These are phyloP conservation scores for Pyrgus malvae DNA, from an alignment of 2,888 invertebrate genomes.

Conservation along the genomic window DNA sequence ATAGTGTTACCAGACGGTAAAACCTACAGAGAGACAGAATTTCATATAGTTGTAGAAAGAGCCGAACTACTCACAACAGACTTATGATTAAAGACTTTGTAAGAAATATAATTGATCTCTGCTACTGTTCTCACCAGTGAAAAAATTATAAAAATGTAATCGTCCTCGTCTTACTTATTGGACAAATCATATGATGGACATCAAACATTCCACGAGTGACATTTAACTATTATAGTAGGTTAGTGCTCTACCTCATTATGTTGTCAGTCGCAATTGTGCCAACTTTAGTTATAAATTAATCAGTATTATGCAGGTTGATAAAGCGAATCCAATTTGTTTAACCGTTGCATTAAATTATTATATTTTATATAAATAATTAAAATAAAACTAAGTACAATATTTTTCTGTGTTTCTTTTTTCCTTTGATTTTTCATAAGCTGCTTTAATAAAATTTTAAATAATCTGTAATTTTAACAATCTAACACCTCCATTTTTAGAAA, in stretches of 20 bases:
- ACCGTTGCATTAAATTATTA: conserved; percentile 41
- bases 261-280: conserved; percentile 53
- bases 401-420: not conserved
- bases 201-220: conserved; percentile 40
- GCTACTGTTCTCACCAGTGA: conserved; percentile 33
- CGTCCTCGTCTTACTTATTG: conserved; percentile 15
- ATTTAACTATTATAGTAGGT: conserved; percentile 32
- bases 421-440: not conserved
- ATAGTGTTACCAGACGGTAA: conserved; percentile 91
- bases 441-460: no score
- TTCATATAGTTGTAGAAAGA: conserved; percentile 92
- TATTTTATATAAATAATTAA: conserved; percentile 13
- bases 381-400: not conserved
- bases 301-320: conserved; percentile 58
- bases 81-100: conserved; percentile 68
- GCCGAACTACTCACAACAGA: conserved; percentile 91
- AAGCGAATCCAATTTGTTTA: conserved; percentile 3
- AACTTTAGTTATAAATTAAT: conserved; percentile 51
- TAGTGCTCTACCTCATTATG: conserved; percentile 55
- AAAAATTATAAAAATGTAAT: conserved; percentile 29
- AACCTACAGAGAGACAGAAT: conserved; percentile 92
- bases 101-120: conserved; percentile 43
- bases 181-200: conserved; percentile 12
- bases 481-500: no score
- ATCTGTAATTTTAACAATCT: no score